Evolutionary conservation across 2,797 vertebrate genomes (phyloP), one percentile per base, ranked within the genome.

Genomic region (Anomalospiza imberbis): DNA sequence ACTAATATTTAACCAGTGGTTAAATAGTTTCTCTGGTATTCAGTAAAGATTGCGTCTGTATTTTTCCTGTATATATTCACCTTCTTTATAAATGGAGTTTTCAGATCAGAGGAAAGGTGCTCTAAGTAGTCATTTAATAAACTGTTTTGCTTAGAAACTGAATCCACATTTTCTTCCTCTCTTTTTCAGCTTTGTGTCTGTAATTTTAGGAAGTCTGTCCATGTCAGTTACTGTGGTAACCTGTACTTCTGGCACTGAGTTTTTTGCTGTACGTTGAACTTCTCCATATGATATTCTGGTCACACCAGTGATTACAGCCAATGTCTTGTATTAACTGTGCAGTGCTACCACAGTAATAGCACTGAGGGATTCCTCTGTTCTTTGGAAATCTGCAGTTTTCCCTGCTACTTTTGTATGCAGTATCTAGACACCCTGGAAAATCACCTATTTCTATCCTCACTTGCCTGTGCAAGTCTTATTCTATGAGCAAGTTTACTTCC

Each of bases 191-290:
- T 53, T 75, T 73, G 7, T 73, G 58, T 76, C 44, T 86, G 79
- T 91, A 62, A 40, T 93, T 95, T 91, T 91, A 93, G 62, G 40
- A 74, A 79, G 40, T 54, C 68, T 85, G 3, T 80, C 83, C 38
- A 26, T 79, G 72, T 78, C 85, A 91, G 58, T 91, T 85, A 92
- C 89, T 95, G 76, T 87, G 78, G 90, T 81, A 95, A 91, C 89
- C 79, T 91, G 45, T 67, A 44, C 71, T 77, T 13, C 51, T 76
- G 73, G 32, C 71, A 79, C 51, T 22, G 55, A 55, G 29, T 77
- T 90, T 87, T 45, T 82, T 90, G 76, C 68, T 91, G 67, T 73
- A 83, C 89, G 34, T 50, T 78, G 85, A 85, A 70, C 42, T 92
- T 79, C 68, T 89, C 36, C 53, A 9, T 80, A 36, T 40, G 47